These are phyloP conservation scores for Ageneiosus marmoratus DNA, from an alignment of 2,113 vertebrate species.

Conservation along the genomic window DNA sequence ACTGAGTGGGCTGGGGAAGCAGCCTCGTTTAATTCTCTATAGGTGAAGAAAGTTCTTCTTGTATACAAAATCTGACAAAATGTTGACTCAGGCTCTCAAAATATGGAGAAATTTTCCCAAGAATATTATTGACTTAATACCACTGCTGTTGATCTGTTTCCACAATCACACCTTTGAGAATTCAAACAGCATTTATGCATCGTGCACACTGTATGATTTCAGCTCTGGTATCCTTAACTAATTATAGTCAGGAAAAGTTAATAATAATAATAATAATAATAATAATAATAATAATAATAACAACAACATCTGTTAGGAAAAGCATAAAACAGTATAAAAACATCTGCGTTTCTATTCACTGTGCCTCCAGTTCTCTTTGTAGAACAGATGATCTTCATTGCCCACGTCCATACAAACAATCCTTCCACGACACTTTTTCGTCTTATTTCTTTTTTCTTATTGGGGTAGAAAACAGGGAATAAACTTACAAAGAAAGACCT, in stretches of 20 bases:
- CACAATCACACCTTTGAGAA: too few relatives aligned
- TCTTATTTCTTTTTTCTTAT: too few relatives aligned
- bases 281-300: too few relatives aligned
- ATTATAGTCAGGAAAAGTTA: neutral
- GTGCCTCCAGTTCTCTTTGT: too few relatives aligned
- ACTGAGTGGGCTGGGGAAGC: too few relatives aligned
- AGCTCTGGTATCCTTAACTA: neutral
- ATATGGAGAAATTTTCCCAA: neutral
- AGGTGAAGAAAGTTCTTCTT: neutral
- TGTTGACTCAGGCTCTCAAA: too few relatives aligned
- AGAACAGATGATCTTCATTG: too few relatives aligned
- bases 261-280: neutral
- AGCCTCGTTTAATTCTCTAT: neutral
- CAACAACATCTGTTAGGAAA: neutral
- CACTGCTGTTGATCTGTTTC: neutral
- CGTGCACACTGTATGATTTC: neutral
- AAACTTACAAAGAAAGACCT: neutral
- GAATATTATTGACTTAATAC: neutral
- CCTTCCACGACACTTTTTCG: too few relatives aligned
- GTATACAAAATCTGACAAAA: too few relatives aligned
- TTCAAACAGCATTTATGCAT: neutral
- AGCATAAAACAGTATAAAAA: neutral
- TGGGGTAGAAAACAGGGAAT: too few relatives aligned
- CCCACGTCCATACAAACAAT: too few relatives aligned
- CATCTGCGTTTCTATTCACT: neutral